Base-by-base conservation (phyloP, 2,113 vertebrate species). In the Tyto alba region DNA sequence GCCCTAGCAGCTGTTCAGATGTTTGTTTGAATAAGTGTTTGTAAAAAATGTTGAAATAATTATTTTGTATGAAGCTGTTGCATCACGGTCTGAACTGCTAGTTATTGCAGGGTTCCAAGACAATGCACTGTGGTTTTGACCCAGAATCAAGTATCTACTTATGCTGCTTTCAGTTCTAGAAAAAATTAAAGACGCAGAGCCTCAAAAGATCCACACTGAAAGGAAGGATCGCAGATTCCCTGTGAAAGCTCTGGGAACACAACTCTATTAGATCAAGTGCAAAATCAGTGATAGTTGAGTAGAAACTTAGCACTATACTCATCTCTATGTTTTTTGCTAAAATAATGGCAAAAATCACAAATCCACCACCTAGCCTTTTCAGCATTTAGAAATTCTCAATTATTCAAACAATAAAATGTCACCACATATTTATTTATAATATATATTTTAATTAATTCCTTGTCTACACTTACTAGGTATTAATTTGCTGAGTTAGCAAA, bases 111-210 rank as follows among this genome's bases (percentile, higher is more conserved):
- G 64, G 52, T 66, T 81, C 45, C 23, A 23, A 87, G 80, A 95
- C 93, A 95, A 93, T 81, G 66, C 11, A 11, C 66, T 82, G 84
- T 23, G 95, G 89, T 90, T 96, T 94, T 96, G 90, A 95, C 26
- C 36, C 62, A 79, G 63, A 82, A 82, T 76, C 95, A 95, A 97
- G 38, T 30, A 95, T 87, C 89, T 72, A 66, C 69, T 92, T 71
- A 41, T 1, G 25, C 17, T 40, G n/a, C 45, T 63, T 89, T 85
- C 55, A 53, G 56, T 69, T 93, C 66, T 13, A n/a, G n/a, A 60
- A 64, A 48, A 92, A 56, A 18, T 10, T 72, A 13, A 86, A 82
- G 30, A 36, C 32, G 15, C 29, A 57, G n/a, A 92, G 25, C 64
- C 66, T 45, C 74, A 52, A 81, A 92, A 75, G 73, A 78, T 29